phyloP scores from a whole-genome alignment of 2,888 invertebrate species.

The Papilio demoleus region DNA sequence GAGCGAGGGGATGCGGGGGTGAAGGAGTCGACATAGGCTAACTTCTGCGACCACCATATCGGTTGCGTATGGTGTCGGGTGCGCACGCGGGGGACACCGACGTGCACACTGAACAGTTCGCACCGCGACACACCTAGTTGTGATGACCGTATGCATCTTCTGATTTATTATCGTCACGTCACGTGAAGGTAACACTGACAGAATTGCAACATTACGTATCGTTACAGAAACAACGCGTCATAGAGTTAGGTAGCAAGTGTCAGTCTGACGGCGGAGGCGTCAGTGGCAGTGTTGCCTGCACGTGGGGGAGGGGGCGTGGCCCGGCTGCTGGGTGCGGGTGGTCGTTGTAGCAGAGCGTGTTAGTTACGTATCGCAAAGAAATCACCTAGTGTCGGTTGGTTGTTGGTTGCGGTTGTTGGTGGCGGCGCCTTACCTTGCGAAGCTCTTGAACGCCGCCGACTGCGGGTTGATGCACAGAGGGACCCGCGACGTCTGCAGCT shows the following conservation, averaged over 20 bases:
- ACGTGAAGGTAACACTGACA: conserved; percentile 70
- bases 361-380: conserved; percentile 81
- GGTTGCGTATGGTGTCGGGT: conserved; percentile 21
- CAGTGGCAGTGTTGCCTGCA: conserved; percentile 59
- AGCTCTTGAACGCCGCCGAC: conserved; percentile 99
- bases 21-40: conserved; percentile 67
- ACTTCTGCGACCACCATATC: conserved; percentile 72
- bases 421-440: conserved; percentile 96
- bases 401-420: conserved; percentile 60
- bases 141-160: conserved; percentile 78
- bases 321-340: conserved; percentile 73
- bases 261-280: conserved; percentile 41
- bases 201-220: not conserved
- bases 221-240: conserved; percentile 25
- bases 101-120: conserved; percentile 62
- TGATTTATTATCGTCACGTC: conserved; percentile 48
- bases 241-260: conserved; percentile 43
- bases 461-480: conserved; percentile 99
- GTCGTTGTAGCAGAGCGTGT: conserved; percentile 56
- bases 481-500: conserved; percentile 96
- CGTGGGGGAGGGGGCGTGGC: conserved; percentile 58
- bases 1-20: conserved; percentile 46
- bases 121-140: conserved; percentile 80
- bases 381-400: conserved; percentile 82
- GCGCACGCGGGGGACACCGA: conserved; percentile 52